Evolutionary conservation across 1,140 invertebrate genomes (phyloP), one percentile per base, ranked within the genome.

Genomic region (Lordiphosa clarofinis): DNA sequence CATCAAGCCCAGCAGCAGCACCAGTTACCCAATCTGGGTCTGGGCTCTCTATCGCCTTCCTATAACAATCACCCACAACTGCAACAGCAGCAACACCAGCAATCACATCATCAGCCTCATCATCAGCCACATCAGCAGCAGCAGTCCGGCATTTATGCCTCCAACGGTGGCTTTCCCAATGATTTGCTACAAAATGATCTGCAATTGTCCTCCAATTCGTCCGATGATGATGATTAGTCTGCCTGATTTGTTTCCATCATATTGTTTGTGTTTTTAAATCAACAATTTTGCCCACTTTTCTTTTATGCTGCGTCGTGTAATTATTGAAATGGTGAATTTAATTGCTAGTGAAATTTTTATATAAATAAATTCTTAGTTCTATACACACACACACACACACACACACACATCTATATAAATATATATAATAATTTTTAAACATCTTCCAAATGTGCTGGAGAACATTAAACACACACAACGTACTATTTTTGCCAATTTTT

Each of bases 171-270:
- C 7, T 90, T 92, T 89, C 90, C 91, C 53, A 89, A 90, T 75
- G 90, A 91, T 89, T 89, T 93, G 64, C 88, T 94, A 39, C 92
- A 92, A 81, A 93, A 94, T 70, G 94, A 95, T 90, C 89, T 95
- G 65, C 92, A 94, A 79, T 89, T 95, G 59, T 94, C 88, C 38
- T 89, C 87, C 37, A 87, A 88, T 70, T 89, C 87, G 67, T 88
- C 87, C 59, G 87, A 88, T 53, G 87, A 87, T 50, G 87, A 88
- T 63, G 78, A 87, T 63, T 86, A 81, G 74, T 44, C 60, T 44
- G 42, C 12, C 7, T 15, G 39, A 4, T 31, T 12, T 42, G 44
- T 39, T 11, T 21, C 11, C n/a, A 4, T 10, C 4, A 10, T 13
- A 8, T 5, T 37, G 28, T 49, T 49, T 36, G 47, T 49, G 47